Evolutionary conservation across 53 echinoderm and acorn worm species (phyloP), one percentile per base, ranked within the genome.

Genomic region (Patiria pectinifera): DNA sequence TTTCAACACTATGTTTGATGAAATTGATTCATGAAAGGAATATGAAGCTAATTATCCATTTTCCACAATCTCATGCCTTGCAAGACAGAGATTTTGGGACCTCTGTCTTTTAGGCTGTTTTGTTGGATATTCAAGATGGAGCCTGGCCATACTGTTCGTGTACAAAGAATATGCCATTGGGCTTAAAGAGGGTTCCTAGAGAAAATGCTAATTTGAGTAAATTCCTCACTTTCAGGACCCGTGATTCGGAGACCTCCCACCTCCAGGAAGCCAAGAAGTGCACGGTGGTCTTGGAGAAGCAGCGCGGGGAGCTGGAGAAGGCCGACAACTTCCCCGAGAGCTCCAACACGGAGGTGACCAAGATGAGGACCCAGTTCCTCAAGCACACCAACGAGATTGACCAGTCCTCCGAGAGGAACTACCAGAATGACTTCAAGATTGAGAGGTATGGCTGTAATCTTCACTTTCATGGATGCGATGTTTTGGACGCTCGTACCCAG

Each of bases 241-340:
- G 99, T 25, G 99, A 99, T 70, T 97, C 97, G 1, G 99, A 99
- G 83, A 86, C 96, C 4, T 85, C 93, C 22, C 96, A 89, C 48
- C 93, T 99, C 18, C 96, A 98, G 88, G 79, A 85, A 61, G 99
- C 99, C 89, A 99, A 99, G 82, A 95, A 97, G 80, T 84, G 83
- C 61, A 97, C 99, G 82, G 91, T 89, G 18, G 79, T 84, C 12
- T 75, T 99, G 78, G 99, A 99, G 91, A 95, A 96, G 82, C 97
- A 97, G 76, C 91, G 90, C 10, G 49, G 77, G 44, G 97, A 99
- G 82, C 87, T 99, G 12, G 98, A 98, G 71, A 96, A 98, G 84
- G 98, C 96, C 11, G 98, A 98, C 78, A 95, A 96, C 85, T 98
- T 98, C 69, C 98, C 98, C 8, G 98, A 98, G 82, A 98, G 95